Evolutionary conservation across 35 echinoderm and acorn worm species (phyloP).

Genomic region (Patiria miniata): DNA sequence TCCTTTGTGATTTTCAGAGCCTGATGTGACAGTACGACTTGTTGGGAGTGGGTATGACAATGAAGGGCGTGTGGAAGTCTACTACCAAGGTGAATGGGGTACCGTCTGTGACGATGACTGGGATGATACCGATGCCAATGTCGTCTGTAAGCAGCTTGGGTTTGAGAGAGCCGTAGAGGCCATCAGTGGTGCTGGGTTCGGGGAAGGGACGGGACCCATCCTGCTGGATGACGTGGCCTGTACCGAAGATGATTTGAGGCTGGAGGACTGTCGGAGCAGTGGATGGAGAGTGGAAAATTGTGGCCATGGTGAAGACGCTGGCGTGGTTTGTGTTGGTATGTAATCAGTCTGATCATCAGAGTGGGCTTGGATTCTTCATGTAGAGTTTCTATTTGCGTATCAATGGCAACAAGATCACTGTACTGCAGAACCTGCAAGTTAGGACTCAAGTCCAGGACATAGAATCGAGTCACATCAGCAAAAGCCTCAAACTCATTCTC

Average conservation of each 20-base stretch:
- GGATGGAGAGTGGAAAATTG: slow-evolving; percentile 1
- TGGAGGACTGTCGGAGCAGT: neutral
- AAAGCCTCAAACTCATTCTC: too few relatives aligned
- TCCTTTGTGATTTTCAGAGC: neutral
- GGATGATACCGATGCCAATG: neutral
- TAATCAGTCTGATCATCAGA: too few relatives aligned
- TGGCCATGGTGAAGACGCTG: slow-evolving; percentile 14
- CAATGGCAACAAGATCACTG: too few relatives aligned
- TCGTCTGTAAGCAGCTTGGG: slow-evolving; percentile 21
- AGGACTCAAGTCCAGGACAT: too few relatives aligned
- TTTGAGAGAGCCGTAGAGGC: neutral
- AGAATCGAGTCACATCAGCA: too few relatives aligned
- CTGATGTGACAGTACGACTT: slow-evolving; percentile 14
- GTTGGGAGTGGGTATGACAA: neutral
- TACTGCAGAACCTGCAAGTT: too few relatives aligned
- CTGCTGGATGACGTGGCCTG: slow-evolving; percentile 4
- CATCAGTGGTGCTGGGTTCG: neutral
- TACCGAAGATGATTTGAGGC: neutral
- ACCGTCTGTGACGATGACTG: slow-evolving; percentile 28
- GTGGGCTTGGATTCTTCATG: too few relatives aligned
- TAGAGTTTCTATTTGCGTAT: too few relatives aligned
- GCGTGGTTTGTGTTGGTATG: neutral
- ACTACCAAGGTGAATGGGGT: slow-evolving; percentile 9
- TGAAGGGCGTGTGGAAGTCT: slow-evolving; percentile 28
- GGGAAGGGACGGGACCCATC: neutral